These are phyloP conservation scores for Microtus montanus DNA, from an alignment of 2,113 vertebrate species.

Conservation along the genomic window DNA sequence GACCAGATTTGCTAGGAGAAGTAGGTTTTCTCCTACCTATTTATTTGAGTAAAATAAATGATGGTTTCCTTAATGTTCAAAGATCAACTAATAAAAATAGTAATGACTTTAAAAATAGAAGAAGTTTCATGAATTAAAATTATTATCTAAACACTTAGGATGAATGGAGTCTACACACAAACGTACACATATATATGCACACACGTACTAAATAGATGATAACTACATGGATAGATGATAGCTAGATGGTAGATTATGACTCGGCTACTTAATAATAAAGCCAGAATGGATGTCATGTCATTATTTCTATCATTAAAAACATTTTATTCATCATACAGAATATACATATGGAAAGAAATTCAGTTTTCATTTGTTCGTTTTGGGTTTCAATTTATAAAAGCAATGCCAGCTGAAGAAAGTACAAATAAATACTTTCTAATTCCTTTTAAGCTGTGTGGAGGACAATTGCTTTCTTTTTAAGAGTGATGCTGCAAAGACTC, in stretches of 20 bases:
- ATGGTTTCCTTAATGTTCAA: background rate
- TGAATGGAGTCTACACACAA: background rate
- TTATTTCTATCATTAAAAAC: background rate
- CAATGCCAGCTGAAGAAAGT: conserved; percentile 1
- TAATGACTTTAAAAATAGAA: background rate
- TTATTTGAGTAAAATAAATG: background rate
- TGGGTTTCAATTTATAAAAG: conserved; percentile 50
- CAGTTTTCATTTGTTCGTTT: background rate
- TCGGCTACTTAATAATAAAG: background rate
- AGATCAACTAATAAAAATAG: background rate
- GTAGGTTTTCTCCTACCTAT: background rate
- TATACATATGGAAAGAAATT: background rate
- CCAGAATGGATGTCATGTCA: background rate
- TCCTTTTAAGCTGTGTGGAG: conserved; percentile 43
- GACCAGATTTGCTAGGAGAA: background rate
- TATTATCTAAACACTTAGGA: background rate
- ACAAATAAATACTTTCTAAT: conserved; percentile 1
- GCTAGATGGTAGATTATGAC: background rate
- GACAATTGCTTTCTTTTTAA: conserved; percentile 54
- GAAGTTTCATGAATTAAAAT: background rate
- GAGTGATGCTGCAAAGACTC: background rate
- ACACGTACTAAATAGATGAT: background rate
- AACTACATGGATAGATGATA: background rate
- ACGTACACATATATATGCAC: background rate
- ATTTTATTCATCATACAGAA: conserved; percentile 30